Conservation (phyloP, 1,140 invertebrate genomes). For the Trichonephila inaurata region DNA sequence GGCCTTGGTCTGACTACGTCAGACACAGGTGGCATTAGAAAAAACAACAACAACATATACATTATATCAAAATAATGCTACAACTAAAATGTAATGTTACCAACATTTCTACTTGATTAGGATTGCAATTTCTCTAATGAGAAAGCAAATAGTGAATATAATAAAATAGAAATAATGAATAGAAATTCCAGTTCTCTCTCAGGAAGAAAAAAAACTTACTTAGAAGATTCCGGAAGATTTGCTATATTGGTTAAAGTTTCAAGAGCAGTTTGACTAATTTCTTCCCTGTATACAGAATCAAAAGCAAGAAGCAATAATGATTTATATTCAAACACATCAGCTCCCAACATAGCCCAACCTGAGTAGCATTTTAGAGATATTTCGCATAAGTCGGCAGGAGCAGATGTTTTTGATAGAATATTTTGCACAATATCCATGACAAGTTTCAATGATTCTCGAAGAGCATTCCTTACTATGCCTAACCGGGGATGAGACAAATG, state of each 20-base stretch:
- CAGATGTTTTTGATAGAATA: conserved; percentile 76
- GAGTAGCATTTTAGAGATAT: conserved; percentile 84
- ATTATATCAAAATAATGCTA: no score
- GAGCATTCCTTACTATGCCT: conserved; percentile 81
- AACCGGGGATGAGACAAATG: conserved; percentile 81
- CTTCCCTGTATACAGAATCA: conserved; percentile 79
- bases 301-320: conserved; percentile 79
- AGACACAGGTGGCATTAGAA: no score
- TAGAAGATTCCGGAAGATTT: conserved; percentile 83
- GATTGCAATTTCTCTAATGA: no score
- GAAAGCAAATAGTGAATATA: no score
- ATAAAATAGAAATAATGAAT: no score
- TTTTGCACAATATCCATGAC: conserved; percentile 76
- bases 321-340: conserved; percentile 79
- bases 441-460: conserved; percentile 79
- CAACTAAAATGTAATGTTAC: no score
- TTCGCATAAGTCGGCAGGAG: conserved; percentile 79
- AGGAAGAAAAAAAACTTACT: conserved; percentile 77
- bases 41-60: no score
- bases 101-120: no score
- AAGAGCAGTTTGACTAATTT: conserved; percentile 84
- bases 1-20: no score
- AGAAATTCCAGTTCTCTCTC: no score
- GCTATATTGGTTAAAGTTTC: conserved; percentile 84
- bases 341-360: conserved; percentile 85